phyloP scores from a whole-genome alignment of 2,797 vertebrate genomes.

The Rhincodon typus region DNA sequence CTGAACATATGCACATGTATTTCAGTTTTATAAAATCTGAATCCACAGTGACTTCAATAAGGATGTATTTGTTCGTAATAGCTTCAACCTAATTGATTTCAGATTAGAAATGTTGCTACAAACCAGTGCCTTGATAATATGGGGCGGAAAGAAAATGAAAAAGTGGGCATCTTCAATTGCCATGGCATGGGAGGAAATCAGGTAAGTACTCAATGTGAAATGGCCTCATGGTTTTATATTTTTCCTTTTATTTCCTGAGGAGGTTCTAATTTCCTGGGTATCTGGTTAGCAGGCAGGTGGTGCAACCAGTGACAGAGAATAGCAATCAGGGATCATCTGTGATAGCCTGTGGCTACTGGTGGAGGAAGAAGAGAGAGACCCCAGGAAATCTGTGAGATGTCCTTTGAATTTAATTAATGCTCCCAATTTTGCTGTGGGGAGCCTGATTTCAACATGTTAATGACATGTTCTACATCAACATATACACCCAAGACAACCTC shows the following conservation, averaged over 20 bases:
- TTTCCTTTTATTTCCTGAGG: background rate
- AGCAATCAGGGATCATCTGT: background rate
- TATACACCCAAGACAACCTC: background rate
- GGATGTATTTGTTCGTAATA: background rate
- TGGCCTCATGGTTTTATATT: too few species aligned
- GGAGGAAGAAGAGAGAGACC: background rate
- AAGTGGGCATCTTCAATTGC: conserved; percentile 97
- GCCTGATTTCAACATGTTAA: background rate
- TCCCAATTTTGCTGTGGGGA: background rate
- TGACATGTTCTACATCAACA: background rate
- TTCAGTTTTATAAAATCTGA: background rate
- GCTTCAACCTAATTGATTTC: conserved; percentile 35
- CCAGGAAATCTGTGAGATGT: background rate
- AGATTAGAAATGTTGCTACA: conserved; percentile 97
- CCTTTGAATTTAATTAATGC: background rate
- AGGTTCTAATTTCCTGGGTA: too few species aligned
- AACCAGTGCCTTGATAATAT: conserved; percentile 99
- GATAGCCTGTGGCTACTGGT: background rate
- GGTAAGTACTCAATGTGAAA: conserved; percentile 58
- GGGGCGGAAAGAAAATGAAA: conserved; percentile 96
- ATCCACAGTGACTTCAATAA: background rate
- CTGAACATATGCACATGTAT: background rate
- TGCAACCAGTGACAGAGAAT: background rate
- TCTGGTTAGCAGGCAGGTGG: background rate
- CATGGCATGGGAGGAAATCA: conserved; percentile 98